Percentiles rank a stretch among this genome's conserved stretches.
phyloP scores from a whole-genome alignment of 2,113 vertebrate species.

The Cephalopholis sonnerati region DNA sequence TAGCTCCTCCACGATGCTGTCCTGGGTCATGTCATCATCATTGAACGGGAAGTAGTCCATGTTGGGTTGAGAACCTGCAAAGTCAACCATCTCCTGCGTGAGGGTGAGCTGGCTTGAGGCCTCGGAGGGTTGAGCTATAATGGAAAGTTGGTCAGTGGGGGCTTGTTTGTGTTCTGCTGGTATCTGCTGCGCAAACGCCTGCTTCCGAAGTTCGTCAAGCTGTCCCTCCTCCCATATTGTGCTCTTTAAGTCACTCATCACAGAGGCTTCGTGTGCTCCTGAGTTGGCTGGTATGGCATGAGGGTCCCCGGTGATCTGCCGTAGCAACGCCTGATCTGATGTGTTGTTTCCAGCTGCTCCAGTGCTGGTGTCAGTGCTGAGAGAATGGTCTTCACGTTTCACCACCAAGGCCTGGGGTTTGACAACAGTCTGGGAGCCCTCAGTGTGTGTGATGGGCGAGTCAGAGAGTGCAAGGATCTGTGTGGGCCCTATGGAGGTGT shows the following conservation, averaged over 20 bases:
- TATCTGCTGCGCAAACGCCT: slow-evolving; percentile 88
- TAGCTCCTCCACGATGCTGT: slow-evolving; percentile 98
- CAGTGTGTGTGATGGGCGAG: slow-evolving; percentile 81
- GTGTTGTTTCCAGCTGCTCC: slow-evolving; percentile 80
- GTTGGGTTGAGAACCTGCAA: slow-evolving; percentile 90
- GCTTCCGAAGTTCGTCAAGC: slow-evolving; percentile 85
- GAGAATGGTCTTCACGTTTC: slow-evolving; percentile 86
- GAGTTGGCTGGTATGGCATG: slow-evolving; percentile 86
- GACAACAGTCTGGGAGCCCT: slow-evolving; percentile 84
- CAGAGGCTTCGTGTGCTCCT: slow-evolving; percentile 85
- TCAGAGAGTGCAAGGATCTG: slow-evolving; percentile 85
- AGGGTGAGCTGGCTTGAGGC: slow-evolving; percentile 89
- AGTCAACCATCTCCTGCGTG: slow-evolving; percentile 92
- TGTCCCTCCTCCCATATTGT: slow-evolving; percentile 90
- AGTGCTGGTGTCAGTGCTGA: slow-evolving; percentile 82
- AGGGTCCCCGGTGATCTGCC: slow-evolving; percentile 89
- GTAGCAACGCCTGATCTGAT: slow-evolving; percentile 87
- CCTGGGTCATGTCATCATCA: slow-evolving; percentile 98
- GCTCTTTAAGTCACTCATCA: slow-evolving; percentile 87
- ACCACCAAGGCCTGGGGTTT: slow-evolving; percentile 85
- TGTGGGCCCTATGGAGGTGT: slow-evolving; percentile 79
- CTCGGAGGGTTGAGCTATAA: slow-evolving; percentile 86
- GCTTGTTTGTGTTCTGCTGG: slow-evolving; percentile 87
- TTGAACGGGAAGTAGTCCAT: slow-evolving; percentile 97
- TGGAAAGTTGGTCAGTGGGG: slow-evolving; percentile 81